Percentiles rank a stretch among this genome's conserved stretches.
Evolutionary conservation across 2,113 vertebrate genomes (phyloP).

Genomic region (Ploceus nigricollis): DNA sequence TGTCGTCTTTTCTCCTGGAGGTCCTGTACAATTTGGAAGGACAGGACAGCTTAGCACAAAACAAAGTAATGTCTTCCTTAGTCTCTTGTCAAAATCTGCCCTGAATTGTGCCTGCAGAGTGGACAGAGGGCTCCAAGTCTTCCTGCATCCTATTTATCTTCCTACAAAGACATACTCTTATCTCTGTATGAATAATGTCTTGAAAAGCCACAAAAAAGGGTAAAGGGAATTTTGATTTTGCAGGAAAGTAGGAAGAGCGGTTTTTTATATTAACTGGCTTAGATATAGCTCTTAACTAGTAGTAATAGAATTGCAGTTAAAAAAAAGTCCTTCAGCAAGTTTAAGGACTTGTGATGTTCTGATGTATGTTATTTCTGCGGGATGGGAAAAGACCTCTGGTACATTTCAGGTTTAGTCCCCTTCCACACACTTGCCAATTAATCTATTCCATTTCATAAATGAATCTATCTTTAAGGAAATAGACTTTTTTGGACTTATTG

Average conservation of each 20-base stretch:
- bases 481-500: neutral
- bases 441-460: neutral
- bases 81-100: neutral
- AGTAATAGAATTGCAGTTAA: neutral
- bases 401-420: neutral
- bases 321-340: neutral
- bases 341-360: neutral
- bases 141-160: neutral
- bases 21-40: neutral
- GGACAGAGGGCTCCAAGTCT: neutral
- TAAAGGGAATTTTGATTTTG: neutral
- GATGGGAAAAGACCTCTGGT: neutral
- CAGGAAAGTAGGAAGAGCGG: neutral
- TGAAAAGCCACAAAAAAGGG: neutral
- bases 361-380: neutral
- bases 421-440: neutral
- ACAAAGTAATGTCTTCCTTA: neutral
- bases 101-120: neutral
- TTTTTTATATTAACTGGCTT: neutral
- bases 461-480: neutral
- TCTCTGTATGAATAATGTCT: neutral
- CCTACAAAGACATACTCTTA: neutral
- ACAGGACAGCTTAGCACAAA: neutral
- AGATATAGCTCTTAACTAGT: neutral
- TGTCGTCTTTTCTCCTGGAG: neutral